Percentiles rank a stretch among this genome's conserved stretches.
Conservation (phyloP, 1,140 invertebrate genomes). For the Drosophila kepulauana region DNA sequence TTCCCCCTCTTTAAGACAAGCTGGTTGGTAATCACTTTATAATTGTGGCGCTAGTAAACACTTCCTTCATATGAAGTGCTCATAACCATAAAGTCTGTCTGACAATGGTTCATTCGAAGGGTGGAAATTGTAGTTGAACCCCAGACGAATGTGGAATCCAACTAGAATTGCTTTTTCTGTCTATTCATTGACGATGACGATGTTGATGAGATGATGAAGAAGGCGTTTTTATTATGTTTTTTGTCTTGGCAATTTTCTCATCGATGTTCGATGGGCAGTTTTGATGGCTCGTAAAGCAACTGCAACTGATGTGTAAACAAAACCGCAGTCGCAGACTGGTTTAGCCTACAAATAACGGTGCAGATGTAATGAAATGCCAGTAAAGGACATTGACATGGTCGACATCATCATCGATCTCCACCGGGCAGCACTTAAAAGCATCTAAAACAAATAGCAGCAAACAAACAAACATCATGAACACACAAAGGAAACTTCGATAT, state of each 20-base stretch:
- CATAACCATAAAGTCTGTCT: constrained; percentile 40
- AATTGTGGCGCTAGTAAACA: constrained; percentile 66
- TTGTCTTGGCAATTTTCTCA: constrained; percentile 56
- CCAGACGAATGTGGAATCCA: constrained; percentile 8
- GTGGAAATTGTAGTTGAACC: constrained; percentile 40
- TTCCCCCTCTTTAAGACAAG: background rate
- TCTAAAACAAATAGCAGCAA: constrained; percentile 61
- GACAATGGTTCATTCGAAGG: constrained; percentile 29
- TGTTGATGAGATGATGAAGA: constrained; percentile 47
- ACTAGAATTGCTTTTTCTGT: constrained; percentile 44
- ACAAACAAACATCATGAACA: constrained; percentile 48
- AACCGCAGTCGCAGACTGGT: constrained; percentile 31
- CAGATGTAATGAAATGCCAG: constrained; percentile 72
- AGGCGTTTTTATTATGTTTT: constrained; percentile 51
- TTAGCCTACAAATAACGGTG: constrained; percentile 49
- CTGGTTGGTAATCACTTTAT: constrained; percentile 66
- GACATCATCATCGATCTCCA: constrained; percentile 57
- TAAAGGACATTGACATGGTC: constrained; percentile 81
- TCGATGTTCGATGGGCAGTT: constrained; percentile 44
- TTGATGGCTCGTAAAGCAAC: constrained; percentile 53
- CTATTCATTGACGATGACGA: constrained; percentile 39
- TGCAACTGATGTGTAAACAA: constrained; percentile 55
- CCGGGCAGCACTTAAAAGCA: constrained; percentile 47
- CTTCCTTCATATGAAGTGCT: constrained; percentile 49
- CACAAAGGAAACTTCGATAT: constrained; percentile 40